Percentiles rank a stretch among this genome's conserved stretches.
Evolutionary conservation across 2,797 vertebrate genomes (phyloP).

Genomic region (Crenichthys baileyi): DNA sequence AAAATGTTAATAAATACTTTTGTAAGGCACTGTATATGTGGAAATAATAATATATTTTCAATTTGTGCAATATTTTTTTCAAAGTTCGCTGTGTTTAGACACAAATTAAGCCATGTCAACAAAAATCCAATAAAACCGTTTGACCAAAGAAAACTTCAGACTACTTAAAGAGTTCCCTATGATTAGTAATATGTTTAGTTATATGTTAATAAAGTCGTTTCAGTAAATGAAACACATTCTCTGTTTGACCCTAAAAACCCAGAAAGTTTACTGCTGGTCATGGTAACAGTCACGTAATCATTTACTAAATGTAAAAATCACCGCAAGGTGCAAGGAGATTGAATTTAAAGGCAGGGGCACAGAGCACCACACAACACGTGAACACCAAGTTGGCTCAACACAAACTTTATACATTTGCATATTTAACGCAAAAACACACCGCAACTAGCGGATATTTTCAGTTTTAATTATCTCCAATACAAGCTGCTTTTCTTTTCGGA

Average conservation of each 20-base stretch:
- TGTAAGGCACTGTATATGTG: no score
- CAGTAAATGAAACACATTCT: neutral
- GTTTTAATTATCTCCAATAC: no score
- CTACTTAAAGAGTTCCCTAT: neutral
- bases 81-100: neutral
- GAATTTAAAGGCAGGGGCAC: neutral
- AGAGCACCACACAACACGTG: neutral
- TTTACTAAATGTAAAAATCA: neutral
- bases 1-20: neutral
- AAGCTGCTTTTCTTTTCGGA: neutral
- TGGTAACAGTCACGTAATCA: neutral
- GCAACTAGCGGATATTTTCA: no score
- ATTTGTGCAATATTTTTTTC: neutral
- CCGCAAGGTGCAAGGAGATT: slow-evolving; percentile 12
- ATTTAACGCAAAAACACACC: neutral
- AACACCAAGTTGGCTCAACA: neutral
- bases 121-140: neutral
- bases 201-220: neutral
- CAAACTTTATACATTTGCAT: no score
- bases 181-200: neutral
- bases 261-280: neutral
- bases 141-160: neutral
- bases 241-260: neutral
- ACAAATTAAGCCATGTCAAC: neutral
- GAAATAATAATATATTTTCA: neutral